Base-by-base conservation (phyloP, 2,797 vertebrate genomes). In the Urocyon cinereoargenteus region DNA sequence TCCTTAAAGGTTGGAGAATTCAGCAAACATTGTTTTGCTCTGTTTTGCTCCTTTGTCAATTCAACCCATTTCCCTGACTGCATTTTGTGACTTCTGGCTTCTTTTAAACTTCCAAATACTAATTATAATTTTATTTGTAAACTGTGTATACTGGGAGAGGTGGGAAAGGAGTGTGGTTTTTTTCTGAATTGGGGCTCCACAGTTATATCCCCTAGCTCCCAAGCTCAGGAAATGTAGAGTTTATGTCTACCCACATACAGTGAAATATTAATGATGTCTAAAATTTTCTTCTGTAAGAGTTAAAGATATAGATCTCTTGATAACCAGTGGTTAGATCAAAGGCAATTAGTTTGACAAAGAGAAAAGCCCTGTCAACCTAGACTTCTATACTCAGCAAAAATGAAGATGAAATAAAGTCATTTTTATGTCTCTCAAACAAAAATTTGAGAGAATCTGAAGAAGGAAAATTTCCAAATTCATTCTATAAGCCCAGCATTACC, bases 401-500 rank as follows among this genome's bases (percentile, higher is more conserved):
- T 49, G 64, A 18, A 66, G 28, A 61, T 55, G n/a, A 89, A 89
- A 75, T 73, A 64, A 79, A 62, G 53, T 49, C 14, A 94, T 53
- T 91, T 91, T 82, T 81, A 92, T 53, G 26, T 75, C 40, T 28
- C 40, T 45, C 72, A 86, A 92, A 94, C 24, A 86, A 94, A 91
- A 81, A 7, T 34, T 86, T 62, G 45, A 94, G 62, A 85, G 18
- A 85, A 57, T 91, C 57, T 73, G 36, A 49, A 40, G 40, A 26
- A 88, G 62, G 22, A 89, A 84, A 89, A 53, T 45, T 85, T 28
- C 40, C 72, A 49, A 18, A 75, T 75, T 75, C 40, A 10, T 28
- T 49, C 24, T 49, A 49, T 49, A 40, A 75, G 40, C 14, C 40
- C 24, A 75, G 24, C 7, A 28, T 49, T 75, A 49, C 24, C 40